A percentile compares a stretch with the other conserved stretches of the same genome.
Evolutionary conservation across 2,888 invertebrate species (phyloP).

Genomic region (Aquatica leii): DNA sequence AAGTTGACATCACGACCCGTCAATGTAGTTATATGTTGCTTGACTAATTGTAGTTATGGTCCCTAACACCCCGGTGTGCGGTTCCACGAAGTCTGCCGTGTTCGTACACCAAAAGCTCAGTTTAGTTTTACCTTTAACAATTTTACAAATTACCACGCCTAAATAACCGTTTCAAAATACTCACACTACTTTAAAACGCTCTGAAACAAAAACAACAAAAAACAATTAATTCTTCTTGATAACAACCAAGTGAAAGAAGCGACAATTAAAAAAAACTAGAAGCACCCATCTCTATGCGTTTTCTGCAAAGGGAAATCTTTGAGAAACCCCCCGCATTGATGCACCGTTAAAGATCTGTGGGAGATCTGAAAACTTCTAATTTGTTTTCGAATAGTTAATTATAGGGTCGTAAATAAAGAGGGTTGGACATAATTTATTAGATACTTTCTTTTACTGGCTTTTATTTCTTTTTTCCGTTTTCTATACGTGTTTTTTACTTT

Average conservation of each 20-base stretch:
- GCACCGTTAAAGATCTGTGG: constrained; percentile 30
- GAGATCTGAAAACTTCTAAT: constrained; percentile 27
- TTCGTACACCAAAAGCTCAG: constrained; percentile 36
- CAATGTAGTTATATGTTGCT: constrained; percentile 53
- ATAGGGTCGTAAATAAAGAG: constrained; percentile 27
- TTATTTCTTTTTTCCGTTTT: constrained; percentile 1
- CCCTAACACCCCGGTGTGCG: constrained; percentile 51
- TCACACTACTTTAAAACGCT: too few species aligned
- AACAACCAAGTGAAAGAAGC: neutral
- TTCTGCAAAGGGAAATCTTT: constrained; percentile 9
- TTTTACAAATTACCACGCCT: too few species aligned
- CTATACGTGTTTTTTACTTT: neutral
- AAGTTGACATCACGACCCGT: constrained; percentile 55
- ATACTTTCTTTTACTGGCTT: constrained; percentile 14
- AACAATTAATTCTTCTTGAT: too few species aligned
- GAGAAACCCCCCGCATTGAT: constrained; percentile 19
- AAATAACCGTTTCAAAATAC: too few species aligned
- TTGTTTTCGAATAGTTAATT: constrained; percentile 29
- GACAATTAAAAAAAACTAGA: neutral
- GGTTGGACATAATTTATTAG: constrained; percentile 21
- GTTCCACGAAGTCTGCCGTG: constrained; percentile 59
- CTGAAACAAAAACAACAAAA: too few species aligned
- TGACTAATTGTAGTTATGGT: constrained; percentile 55
- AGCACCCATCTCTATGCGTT: constrained; percentile 20
- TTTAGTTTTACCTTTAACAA: constrained; percentile 7